phyloP scores from a whole-genome alignment of 2,888 invertebrate genomes.

The Eupithecia subumbrata region DNA sequence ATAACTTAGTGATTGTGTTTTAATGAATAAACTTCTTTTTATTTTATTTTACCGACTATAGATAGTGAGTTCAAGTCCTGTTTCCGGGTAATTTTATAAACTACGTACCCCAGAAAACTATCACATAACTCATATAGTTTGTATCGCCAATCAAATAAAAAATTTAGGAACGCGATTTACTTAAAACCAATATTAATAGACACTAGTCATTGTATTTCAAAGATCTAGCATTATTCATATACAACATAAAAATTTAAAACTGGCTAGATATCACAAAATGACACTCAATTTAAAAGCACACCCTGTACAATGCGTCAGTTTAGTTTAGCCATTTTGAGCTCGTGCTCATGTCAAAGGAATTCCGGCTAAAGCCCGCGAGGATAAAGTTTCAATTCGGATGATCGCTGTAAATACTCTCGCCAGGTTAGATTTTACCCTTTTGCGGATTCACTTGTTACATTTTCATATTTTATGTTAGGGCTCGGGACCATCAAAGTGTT shows the following conservation, averaged over 20 bases:
- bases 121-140: not conserved
- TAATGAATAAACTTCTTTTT: too few species aligned
- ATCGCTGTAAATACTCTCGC: slow-evolving; percentile 1
- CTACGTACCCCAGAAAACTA: not conserved
- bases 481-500: not conserved
- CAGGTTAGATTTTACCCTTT: not conserved
- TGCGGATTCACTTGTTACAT: slow-evolving; percentile 1
- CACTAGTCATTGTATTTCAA: too few species aligned
- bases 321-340: slow-evolving; percentile 14
- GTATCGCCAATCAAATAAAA: too few species aligned
- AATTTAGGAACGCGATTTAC: too few species aligned
- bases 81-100: not conserved
- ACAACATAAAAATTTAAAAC: not conserved
- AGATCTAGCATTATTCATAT: too few species aligned
- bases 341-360: slow-evolving; percentile 18
- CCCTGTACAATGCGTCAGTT: not conserved
- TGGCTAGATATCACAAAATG: not conserved
- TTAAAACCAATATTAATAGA: too few species aligned
- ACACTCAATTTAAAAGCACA: not conserved
- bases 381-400: not conserved
- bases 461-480: not conserved
- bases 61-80: not conserved
- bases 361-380: not conserved
- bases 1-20: too few species aligned
- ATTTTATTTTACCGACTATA: not conserved